A percentile compares a stretch with the other conserved stretches of the same genome.
These are phyloP conservation scores for Caenorhabditis sp. DNA, from an alignment of 2,888 invertebrate species.

Conservation along the genomic window DNA sequence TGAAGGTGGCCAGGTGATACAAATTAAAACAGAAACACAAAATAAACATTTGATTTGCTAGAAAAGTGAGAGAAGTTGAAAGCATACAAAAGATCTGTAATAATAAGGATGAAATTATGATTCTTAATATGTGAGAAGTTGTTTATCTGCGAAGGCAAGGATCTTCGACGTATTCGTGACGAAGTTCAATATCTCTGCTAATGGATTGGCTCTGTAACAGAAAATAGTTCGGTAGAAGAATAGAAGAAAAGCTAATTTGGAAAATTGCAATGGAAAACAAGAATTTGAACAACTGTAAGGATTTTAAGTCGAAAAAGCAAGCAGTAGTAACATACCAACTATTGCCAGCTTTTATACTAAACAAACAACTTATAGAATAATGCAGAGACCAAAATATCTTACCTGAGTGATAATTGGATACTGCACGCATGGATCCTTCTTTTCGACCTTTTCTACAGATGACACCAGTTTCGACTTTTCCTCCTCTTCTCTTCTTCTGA, in stretches of 20 bases:
- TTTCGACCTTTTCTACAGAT: slow-evolving; percentile 35
- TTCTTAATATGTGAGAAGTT: neutral
- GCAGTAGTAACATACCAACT: slow-evolving; percentile 32
- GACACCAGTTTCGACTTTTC: slow-evolving; percentile 27
- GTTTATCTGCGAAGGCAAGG: slow-evolving; percentile 52
- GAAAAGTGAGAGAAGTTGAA: slow-evolving; percentile 35
- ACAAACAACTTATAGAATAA: neutral
- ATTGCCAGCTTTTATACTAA: slow-evolving; percentile 7
- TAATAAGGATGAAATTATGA: neutral
- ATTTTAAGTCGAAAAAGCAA: slow-evolving; percentile 4
- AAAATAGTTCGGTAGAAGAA: neutral
- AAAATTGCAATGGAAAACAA: neutral
- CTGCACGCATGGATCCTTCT: slow-evolving; percentile 50
- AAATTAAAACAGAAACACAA: too few relatives aligned
- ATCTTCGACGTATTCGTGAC: slow-evolving; percentile 60
- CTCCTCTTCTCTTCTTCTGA: slow-evolving; percentile 50
- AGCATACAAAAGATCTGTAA: neutral
- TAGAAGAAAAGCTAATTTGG: too few relatives aligned
- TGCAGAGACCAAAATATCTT: too few relatives aligned
- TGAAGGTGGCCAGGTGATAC: too few relatives aligned
- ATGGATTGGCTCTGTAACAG: slow-evolving; percentile 40
- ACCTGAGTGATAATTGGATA: slow-evolving; percentile 55
- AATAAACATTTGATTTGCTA: too few relatives aligned
- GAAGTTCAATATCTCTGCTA: slow-evolving; percentile 43
- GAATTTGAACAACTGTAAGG: neutral